Percentiles rank a stretch among this genome's conserved stretches.
Evolutionary conservation across 2,888 invertebrate species (phyloP).

Genomic region (Sphecodes monilicornis): DNA sequence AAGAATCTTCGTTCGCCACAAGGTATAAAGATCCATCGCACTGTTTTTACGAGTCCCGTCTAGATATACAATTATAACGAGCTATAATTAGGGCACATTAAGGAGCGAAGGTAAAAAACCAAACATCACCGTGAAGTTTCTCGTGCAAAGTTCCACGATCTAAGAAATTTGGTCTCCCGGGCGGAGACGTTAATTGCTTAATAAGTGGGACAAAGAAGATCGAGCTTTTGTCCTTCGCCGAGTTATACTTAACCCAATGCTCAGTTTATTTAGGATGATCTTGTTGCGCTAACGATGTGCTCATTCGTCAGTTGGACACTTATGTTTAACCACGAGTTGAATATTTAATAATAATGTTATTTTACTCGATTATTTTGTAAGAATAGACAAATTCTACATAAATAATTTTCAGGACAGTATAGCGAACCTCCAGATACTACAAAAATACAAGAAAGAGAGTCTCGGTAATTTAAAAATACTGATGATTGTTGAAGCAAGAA

Average conservation of each 20-base stretch:
- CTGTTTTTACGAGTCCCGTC: background rate
- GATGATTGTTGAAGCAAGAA: no score
- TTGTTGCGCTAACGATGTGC: background rate
- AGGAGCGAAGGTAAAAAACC: constrained; percentile 13
- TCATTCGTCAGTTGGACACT: background rate
- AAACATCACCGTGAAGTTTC: constrained; percentile 1
- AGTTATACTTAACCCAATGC: constrained; percentile 1
- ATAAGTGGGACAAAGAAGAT: constrained; percentile 1
- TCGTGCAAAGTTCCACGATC: background rate
- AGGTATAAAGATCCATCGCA: background rate
- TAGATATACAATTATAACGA: constrained; percentile 15
- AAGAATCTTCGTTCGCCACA: background rate
- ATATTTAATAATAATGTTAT: background rate
- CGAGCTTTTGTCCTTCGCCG: background rate
- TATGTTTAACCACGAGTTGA: background rate
- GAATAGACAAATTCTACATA: background rate
- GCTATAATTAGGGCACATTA: constrained; percentile 9
- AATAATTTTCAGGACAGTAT: no score
- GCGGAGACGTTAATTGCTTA: constrained; percentile 14
- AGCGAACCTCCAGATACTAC: no score
- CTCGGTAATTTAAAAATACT: no score
- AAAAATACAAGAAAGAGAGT: no score
- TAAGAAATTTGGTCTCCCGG: constrained; percentile 13
- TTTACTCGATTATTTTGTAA: background rate
- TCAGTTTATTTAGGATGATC: background rate